Base-by-base conservation (phyloP, 2,113 vertebrate species). In the Castor canadensis region DNA sequence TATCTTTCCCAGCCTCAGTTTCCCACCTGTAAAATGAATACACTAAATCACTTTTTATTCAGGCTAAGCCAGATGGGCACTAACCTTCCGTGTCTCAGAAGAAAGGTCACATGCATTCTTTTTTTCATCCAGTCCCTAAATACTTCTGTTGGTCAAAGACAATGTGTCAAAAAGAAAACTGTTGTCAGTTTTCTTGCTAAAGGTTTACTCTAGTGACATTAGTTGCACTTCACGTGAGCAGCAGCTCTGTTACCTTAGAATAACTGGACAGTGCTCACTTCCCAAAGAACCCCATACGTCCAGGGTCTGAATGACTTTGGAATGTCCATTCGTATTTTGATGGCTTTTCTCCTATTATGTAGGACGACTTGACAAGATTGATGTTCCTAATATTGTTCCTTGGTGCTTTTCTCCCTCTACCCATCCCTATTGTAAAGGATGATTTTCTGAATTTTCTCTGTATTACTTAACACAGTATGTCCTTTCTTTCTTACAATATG, bases 311-410 rank as follows among this genome's bases (percentile, higher is more conserved):
- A 32, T 35, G 26, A 43, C 40, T n/a, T 90, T 35, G 17, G 76
- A 66, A 1, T 85, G 30, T 91, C 84, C 15, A 1, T 6, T 47
- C 93, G 81, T 64, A 38, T 43, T 69, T 79, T 30, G 47, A 9
- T 60, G 73, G 20, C 20, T 89, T 95, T 62, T 90, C 54, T 75
- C 62, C 13, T 15, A 22, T 89, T 71, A 4, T 60, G 2, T 20
- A 72, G 83, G 47, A 60, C 16, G 77, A 67, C 92, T 75, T 86
- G 91, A 84, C 17, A 69, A 93, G 79, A 87, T 82, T 91, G 84
- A 91, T 98, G 72, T 75, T 71, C 52, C 80, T 96, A 95, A 77
- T 97, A 66, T 7, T 72, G 30, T 10, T 92, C 82, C 83, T 88
- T 64, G 49, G 89, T 49, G 87, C 49, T 45, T 58, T 47, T 89